phyloP scores from a whole-genome alignment of 2,888 invertebrate genomes.

The Hemaris fuciformis region DNA sequence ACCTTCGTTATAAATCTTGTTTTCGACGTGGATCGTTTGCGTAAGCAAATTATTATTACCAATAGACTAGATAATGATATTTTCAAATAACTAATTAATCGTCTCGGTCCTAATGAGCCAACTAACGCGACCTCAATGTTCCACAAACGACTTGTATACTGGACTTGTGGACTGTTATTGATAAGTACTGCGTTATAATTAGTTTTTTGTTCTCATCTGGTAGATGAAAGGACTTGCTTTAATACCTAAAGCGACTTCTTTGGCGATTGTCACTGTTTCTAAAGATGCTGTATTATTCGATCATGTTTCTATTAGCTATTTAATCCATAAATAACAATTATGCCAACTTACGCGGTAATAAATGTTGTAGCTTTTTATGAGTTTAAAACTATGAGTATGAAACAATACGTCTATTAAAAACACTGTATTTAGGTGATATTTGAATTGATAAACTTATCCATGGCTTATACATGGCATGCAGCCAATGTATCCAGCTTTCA shows the following conservation, averaged over 20 bases:
- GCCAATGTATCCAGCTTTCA: too few relatives aligned
- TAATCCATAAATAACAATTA: too few relatives aligned
- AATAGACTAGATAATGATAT: conserved; percentile 22
- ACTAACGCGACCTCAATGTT: conserved; percentile 16
- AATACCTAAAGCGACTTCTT: background rate
- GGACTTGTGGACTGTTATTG: background rate
- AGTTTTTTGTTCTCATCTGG: background rate
- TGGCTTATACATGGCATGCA: too few relatives aligned
- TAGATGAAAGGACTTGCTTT: background rate
- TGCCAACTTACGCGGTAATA: too few relatives aligned
- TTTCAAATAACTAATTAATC: conserved; percentile 26
- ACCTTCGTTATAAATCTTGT: background rate
- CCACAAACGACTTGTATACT: background rate
- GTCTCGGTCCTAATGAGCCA: conserved; percentile 14
- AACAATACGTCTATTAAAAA: too few relatives aligned
- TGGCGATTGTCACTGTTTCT: background rate
- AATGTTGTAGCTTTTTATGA: too few relatives aligned
- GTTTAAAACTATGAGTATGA: too few relatives aligned
- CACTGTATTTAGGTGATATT: too few relatives aligned
- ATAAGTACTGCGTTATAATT: background rate
- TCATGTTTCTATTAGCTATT: too few relatives aligned
- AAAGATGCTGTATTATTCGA: background rate
- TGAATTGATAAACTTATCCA: too few relatives aligned
- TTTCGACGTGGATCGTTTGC: background rate
- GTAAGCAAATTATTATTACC: conserved; percentile 20